Conservation (phyloP, 2,113 vertebrate species). For the Psilopogon haemacephalus region DNA sequence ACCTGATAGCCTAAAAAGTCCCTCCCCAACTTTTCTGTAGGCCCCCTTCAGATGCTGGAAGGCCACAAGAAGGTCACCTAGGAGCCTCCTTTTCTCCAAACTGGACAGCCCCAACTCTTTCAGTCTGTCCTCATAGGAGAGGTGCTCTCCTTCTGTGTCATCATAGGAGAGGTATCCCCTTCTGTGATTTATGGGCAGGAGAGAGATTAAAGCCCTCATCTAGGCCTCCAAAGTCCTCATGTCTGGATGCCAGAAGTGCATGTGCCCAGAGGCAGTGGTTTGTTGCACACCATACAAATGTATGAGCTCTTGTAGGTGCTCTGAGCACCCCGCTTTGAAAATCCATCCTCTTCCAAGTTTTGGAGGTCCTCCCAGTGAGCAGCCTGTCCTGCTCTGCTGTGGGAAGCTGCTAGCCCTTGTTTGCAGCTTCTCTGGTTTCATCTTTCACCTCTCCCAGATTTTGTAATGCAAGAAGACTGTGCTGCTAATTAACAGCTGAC, state of each 20-base stretch:
- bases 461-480: slow-evolving; percentile 57
- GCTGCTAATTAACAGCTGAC: slow-evolving; percentile 46
- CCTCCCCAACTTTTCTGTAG: no score
- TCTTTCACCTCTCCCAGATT: slow-evolving; percentile 46
- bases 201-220: neutral
- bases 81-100: no score
- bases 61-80: no score
- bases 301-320: neutral
- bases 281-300: fast-evolving
- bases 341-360: neutral
- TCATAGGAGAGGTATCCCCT: no score
- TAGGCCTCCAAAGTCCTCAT: neutral
- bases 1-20: no score
- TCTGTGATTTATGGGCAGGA: neutral
- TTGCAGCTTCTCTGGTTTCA: slow-evolving; percentile 65
- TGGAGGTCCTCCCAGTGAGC: neutral
- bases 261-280: neutral
- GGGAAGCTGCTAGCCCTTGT: neutral
- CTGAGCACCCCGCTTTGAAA: neutral
- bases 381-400: neutral
- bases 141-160: no score
- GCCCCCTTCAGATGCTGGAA: no score
- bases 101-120: no score
- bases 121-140: no score
- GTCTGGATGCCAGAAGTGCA: neutral